Percentiles rank a stretch among this genome's conserved stretches.
phyloP scores from a whole-genome alignment of 1,140 invertebrate species.

The fruit fly (Drosophila melanogaster) region DNA sequence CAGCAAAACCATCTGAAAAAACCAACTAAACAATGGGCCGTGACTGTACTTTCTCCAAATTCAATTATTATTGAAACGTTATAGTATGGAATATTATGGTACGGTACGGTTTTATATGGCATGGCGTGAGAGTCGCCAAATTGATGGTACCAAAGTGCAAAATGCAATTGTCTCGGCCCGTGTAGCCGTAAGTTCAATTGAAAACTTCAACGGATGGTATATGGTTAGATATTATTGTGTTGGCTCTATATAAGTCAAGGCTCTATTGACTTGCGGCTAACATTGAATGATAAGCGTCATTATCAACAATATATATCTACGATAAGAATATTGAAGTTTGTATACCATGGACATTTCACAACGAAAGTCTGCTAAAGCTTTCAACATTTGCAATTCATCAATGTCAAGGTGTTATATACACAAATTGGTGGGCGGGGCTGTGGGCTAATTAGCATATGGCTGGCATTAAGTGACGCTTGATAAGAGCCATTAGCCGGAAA shows the following conservation, averaged over 20 bases:
- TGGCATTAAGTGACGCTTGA: constrained; percentile 24
- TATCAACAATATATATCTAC: constrained; percentile 27
- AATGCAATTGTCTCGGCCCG: constrained; percentile 5
- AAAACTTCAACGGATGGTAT: not conserved
- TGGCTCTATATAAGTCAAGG: constrained; percentile 66
- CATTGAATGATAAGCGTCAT: constrained; percentile 51
- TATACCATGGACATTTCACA: constrained; percentile 2
- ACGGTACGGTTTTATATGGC: constrained; percentile 13
- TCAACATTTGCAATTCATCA: constrained; percentile 58
- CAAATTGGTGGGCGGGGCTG: constrained; percentile 1
- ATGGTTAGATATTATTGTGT: not conserved
- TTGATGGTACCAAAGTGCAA: constrained; percentile 19
- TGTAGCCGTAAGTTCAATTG: not conserved
- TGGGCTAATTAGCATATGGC: constrained; percentile 61
- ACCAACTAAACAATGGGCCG: constrained; percentile 56
- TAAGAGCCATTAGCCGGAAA: constrained; percentile 15
- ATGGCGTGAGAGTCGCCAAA: constrained; percentile 20
- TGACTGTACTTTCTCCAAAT: constrained; percentile 72
- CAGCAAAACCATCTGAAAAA: constrained; percentile 28
- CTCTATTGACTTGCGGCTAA: constrained; percentile 54
- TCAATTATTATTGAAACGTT: constrained; percentile 28
- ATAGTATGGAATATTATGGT: not conserved
- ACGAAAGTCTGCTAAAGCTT: constrained; percentile 5
- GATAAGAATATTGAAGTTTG: constrained; percentile 19
- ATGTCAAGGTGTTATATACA: constrained; percentile 49